phyloP scores from a whole-genome alignment of 2,888 invertebrate genomes.

The Eupithecia centaureata region DNA sequence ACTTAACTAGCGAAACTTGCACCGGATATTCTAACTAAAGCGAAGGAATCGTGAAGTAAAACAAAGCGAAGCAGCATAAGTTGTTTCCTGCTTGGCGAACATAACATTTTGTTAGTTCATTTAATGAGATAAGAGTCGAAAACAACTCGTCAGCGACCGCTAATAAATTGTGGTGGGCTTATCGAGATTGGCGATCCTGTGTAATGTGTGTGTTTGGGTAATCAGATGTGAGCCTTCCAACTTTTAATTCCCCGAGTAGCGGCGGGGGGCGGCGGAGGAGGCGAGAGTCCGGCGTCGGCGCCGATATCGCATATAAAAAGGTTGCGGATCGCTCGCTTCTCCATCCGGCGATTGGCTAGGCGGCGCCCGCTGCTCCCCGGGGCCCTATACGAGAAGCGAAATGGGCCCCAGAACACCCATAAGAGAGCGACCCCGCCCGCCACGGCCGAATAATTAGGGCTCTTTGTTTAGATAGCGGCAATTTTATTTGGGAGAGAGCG shows the following conservation, averaged over 20 bases:
- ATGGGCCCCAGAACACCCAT: constrained; percentile 88
- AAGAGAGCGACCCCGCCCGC: constrained; percentile 87
- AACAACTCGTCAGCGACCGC: constrained; percentile 68
- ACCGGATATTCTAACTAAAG: constrained; percentile 27
- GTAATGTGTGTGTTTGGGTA: constrained; percentile 79
- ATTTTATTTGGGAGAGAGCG: constrained; percentile 85
- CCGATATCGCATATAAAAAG: constrained; percentile 83
- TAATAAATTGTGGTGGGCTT: constrained; percentile 75
- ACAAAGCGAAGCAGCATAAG: constrained; percentile 38
- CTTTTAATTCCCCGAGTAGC: constrained; percentile 77
- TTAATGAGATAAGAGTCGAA: constrained; percentile 64
- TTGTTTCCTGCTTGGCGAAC: constrained; percentile 41
- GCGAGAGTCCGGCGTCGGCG: constrained; percentile 72
- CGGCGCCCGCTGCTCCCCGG: constrained; percentile 85
- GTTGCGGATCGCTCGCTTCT: constrained; percentile 83
- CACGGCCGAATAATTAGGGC: constrained; percentile 87
- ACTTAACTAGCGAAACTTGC: constrained; percentile 18
- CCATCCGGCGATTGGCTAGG: constrained; percentile 86
- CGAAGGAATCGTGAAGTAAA: constrained; percentile 35
- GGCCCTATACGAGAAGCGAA: constrained; percentile 86
- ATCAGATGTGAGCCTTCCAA: constrained; percentile 79
- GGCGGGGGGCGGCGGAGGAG: constrained; percentile 53
- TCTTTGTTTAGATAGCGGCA: constrained; percentile 86
- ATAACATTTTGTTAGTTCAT: constrained; percentile 50
- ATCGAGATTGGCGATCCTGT: constrained; percentile 74